Conservation (phyloP, 1,140 invertebrate species). For the Bombus consobrinus region DNA sequence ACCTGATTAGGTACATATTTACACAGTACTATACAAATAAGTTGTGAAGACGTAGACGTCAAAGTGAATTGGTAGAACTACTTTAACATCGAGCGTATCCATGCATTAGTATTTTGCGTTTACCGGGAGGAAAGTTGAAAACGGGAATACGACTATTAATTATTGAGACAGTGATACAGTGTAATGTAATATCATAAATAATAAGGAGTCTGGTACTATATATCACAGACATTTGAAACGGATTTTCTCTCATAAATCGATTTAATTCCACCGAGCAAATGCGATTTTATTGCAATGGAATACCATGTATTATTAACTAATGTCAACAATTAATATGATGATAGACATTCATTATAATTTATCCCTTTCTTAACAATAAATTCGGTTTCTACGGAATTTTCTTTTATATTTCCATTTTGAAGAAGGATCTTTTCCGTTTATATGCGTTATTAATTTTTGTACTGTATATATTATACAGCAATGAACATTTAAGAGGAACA, state of each 20-base stretch:
- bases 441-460: too few relatives aligned
- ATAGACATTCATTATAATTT: not conserved
- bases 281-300: conserved; percentile 26
- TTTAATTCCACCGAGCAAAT: conserved; percentile 28
- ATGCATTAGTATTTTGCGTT: conserved; percentile 70
- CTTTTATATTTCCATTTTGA: not conserved
- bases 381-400: too few relatives aligned
- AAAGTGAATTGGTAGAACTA: conserved; percentile 29
- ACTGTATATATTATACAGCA: too few relatives aligned
- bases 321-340: not conserved
- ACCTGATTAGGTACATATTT: not conserved
- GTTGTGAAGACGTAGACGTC: not conserved
- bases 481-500: not conserved
- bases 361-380: not conserved
- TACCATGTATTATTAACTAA: conserved; percentile 16
- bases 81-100: conserved; percentile 43
- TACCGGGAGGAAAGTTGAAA: conserved; percentile 46
- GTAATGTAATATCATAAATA: conserved; percentile 74
- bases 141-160: conserved; percentile 64
- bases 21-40: not conserved
- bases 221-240: conserved; percentile 14
- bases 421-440: too few relatives aligned
- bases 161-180: conserved; percentile 69
- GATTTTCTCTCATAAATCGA: conserved; percentile 41
- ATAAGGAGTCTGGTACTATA: conserved; percentile 52